Evolutionary conservation across 2,797 vertebrate species (phyloP), one percentile per base, ranked within the genome.

Genomic region (Dipus sagitta): DNA sequence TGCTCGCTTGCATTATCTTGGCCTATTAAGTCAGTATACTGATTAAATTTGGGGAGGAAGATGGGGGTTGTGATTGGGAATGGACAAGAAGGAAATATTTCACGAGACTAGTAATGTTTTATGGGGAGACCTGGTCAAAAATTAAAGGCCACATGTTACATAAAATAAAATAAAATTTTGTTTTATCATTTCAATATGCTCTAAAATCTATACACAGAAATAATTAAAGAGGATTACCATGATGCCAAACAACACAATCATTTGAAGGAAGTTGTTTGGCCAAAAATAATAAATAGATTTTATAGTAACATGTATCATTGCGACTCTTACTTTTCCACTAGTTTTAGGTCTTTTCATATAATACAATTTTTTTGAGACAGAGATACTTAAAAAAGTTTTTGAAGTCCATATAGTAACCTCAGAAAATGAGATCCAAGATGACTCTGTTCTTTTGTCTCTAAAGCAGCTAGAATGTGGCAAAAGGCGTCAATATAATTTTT

Each of bases 241-340:
- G 60, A 28, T 84, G 91, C 74, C 21, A 86, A 95, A n/a, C 26
- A 93, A 42, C 78, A n/a, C 30, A 88, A 86, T 67, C 6, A 71
- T 93, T 84, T 91, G 6, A 67, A 78, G 65, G 47, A 86, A 88
- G 26, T 30, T 78, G 1, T 87, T 84, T 70, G 23, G n/a, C 90
- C 18, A 91, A 91, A 95, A 92, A 64, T 67, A 90, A 71, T 60
- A 86, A 89, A 76, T 60, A 84, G 60, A 71, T 30, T 81, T 91
- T 75, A 75, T 5, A 93, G 28, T 80, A 32, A 47, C 34, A 32
- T 78, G 94, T 85, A 92, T 38, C 54, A 67, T 23, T 38, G 3
- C 30, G 42, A 18, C 6, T 58, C 34, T 78, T 95, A n/a, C 52
- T 71, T 92, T 70, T 89, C 74, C 68, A 12, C 17, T 42, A 78